Evolutionary conservation across 2,888 invertebrate species (phyloP).

Genomic region (Priocnemis perturbator): DNA sequence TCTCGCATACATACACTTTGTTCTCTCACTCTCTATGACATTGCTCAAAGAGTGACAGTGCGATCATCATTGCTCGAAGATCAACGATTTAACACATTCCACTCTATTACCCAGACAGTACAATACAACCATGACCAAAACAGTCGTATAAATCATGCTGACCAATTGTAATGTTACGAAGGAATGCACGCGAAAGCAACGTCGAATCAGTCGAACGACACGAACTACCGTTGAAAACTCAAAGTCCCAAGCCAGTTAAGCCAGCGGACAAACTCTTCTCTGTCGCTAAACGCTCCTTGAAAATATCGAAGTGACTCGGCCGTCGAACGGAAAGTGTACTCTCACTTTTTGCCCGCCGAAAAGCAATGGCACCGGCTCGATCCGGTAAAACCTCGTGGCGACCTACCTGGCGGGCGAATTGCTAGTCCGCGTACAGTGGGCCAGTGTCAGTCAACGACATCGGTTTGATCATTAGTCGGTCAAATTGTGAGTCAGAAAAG

Average conservation of each 20-base stretch:
- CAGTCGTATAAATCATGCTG: too few relatives aligned
- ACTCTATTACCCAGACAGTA: too few relatives aligned
- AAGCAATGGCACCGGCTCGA: constrained; percentile 54
- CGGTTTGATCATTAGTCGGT: constrained; percentile 39
- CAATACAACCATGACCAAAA: too few relatives aligned
- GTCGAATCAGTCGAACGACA: background rate
- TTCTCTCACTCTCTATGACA: too few relatives aligned
- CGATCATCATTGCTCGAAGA: background rate
- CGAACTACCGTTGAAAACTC: background rate
- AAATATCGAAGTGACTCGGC: background rate
- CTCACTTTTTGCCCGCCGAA: constrained; percentile 61
- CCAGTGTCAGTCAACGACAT: constrained; percentile 70
- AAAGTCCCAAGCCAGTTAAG: background rate
- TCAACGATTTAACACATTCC: too few relatives aligned
- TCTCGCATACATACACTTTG: background rate
- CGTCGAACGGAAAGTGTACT: constrained; percentile 37
- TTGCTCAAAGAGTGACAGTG: too few relatives aligned
- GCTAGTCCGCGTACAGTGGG: constrained; percentile 56
- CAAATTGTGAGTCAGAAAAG: background rate
- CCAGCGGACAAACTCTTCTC: background rate
- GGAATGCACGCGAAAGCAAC: background rate
- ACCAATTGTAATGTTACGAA: background rate
- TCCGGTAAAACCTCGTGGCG: background rate
- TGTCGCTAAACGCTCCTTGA: constrained; percentile 12
- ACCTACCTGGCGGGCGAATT: background rate